These are phyloP conservation scores for Cetoscarus ocellatus DNA, from an alignment of 2,797 vertebrate species.

Conservation along the genomic window DNA sequence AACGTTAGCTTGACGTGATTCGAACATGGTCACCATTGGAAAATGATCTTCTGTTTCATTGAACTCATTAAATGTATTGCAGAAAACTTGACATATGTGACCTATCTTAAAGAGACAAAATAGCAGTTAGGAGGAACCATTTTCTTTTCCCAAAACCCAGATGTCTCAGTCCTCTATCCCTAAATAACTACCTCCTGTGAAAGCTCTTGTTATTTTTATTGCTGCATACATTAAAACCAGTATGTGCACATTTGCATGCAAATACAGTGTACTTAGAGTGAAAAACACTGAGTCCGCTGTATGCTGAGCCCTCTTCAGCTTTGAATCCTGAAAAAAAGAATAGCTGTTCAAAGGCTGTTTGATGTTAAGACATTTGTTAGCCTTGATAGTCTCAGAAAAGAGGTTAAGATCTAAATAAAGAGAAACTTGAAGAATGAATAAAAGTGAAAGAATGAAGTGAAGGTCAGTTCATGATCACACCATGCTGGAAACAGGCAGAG, in stretches of 20 bases:
- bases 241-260: conserved; percentile 33
- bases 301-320: conserved; percentile 1
- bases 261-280: not conserved
- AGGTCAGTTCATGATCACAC: conserved; percentile 49
- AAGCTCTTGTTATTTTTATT: not conserved
- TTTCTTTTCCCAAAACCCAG: not conserved
- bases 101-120: not conserved
- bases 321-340: conserved; percentile 17
- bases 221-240: conserved; percentile 4
- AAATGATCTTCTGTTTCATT: too few species aligned
- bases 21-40: too few species aligned
- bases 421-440: conserved; percentile 34
- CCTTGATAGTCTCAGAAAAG: conserved; percentile 24
- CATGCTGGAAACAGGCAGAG: conserved; percentile 74
- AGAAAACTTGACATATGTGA: too few species aligned
- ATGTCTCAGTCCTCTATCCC: not conserved
- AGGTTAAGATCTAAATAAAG: conserved; percentile 28
- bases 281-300: not conserved
- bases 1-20: not conserved
- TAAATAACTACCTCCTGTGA: conserved; percentile 9
- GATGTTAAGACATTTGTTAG: conserved; percentile 37
- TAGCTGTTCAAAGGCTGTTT: conserved; percentile 6
- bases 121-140: not conserved
- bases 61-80: too few species aligned
- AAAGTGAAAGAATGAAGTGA: conserved; percentile 56